Evolutionary conservation across 1,140 invertebrate genomes (phyloP).

Genomic region (Orius insidiosus): DNA sequence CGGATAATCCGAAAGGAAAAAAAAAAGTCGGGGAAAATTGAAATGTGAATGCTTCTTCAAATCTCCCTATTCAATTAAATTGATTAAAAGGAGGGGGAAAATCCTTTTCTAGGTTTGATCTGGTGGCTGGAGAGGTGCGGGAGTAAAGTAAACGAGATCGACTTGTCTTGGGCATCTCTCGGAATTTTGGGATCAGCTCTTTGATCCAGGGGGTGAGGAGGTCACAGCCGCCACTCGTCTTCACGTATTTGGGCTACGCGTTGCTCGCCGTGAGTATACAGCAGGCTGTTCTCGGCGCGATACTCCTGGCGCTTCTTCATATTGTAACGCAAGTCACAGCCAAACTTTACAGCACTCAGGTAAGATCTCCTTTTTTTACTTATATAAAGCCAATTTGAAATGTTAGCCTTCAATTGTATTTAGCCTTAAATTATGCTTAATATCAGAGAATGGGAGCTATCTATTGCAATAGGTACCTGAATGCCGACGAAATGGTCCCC

Average conservation of each 20-base stretch:
- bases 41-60: too few species aligned
- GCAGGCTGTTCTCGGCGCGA: slow-evolving; percentile 55
- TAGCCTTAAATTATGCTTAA: too few species aligned
- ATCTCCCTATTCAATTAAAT: background rate
- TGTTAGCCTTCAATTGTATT: too few species aligned
- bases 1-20: too few species aligned
- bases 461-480: too few species aligned
- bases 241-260: slow-evolving; percentile 76
- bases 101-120: slow-evolving; percentile 17
- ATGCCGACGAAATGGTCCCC: too few species aligned
- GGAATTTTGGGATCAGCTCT: slow-evolving; percentile 56
- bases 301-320: slow-evolving; percentile 47
- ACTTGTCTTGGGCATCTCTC: slow-evolving; percentile 65
- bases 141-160: slow-evolving; percentile 69
- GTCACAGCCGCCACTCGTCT: slow-evolving; percentile 35
- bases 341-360: slow-evolving; percentile 22
- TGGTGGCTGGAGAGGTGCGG: slow-evolving; percentile 39
- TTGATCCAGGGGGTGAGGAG: slow-evolving; percentile 29
- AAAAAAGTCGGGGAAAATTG: too few species aligned
- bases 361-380: too few species aligned
- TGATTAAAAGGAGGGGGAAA: too few species aligned
- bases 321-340: slow-evolving; percentile 25
- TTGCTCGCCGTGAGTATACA: slow-evolving; percentile 66
- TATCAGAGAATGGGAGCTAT: too few species aligned
- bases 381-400: too few species aligned